Evolutionary conservation across 2,113 vertebrate species (phyloP).

Genomic region (Parus major): DNA sequence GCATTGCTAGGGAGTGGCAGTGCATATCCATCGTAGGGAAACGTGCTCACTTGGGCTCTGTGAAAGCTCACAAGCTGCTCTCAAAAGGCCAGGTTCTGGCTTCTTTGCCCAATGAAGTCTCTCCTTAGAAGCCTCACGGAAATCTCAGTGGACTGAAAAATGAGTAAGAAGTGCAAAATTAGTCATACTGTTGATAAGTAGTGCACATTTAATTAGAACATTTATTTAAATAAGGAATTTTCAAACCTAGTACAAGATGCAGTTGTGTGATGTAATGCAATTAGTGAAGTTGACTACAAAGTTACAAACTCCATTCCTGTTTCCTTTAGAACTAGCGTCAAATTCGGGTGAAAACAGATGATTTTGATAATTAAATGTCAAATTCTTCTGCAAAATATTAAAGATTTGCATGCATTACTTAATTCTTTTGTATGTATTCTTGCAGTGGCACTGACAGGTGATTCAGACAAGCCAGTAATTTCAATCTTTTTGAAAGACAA

Average conservation of each 20-base stretch:
- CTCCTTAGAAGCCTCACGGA: not conserved
- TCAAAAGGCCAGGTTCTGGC: not conserved
- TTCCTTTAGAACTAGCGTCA: not conserved
- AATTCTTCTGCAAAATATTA: not conserved
- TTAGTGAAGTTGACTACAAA: not conserved
- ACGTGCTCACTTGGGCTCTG: not conserved
- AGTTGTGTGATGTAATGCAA: not conserved
- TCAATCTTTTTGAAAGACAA: conserved; percentile 5
- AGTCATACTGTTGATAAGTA: not conserved
- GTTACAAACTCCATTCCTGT: not conserved
- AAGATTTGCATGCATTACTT: not conserved
- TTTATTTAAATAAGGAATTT: not conserved
- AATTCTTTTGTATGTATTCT: not conserved
- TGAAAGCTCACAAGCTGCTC: not conserved
- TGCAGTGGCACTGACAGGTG: not conserved
- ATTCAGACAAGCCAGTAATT: not conserved
- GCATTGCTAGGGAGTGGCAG: not conserved
- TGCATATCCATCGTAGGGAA: not conserved
- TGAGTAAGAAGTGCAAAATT: not conserved
- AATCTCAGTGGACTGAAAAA: not conserved
- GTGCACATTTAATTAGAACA: not conserved
- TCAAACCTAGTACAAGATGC: not conserved
- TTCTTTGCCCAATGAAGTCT: not conserved
- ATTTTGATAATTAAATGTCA: not conserved
- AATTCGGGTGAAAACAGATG: not conserved